Evolutionary conservation across 2,797 vertebrate genomes (phyloP).

Genomic region (Tachyglossus aculeatus): DNA sequence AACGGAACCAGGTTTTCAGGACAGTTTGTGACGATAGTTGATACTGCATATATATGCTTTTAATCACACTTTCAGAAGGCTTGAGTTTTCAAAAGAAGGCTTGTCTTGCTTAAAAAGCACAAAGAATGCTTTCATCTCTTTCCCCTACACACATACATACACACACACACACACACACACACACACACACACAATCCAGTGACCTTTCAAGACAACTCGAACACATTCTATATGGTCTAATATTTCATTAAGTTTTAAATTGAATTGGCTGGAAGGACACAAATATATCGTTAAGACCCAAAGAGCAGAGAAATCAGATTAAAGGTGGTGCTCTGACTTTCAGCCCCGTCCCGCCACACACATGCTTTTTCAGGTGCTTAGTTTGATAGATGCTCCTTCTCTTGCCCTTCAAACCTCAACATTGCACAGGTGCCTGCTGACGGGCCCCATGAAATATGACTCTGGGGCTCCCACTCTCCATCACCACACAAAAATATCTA

Average conservation of each 20-base stretch:
- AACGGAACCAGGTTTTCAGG: no score
- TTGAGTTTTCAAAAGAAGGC: no score
- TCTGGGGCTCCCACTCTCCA: conserved; percentile 1
- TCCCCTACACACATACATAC: no score
- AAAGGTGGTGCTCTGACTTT: not conserved
- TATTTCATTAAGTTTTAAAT: rapidly evolving
- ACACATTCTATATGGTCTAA: no score
- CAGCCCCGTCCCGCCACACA: not conserved
- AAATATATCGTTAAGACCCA: rapidly evolving
- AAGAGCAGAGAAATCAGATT: not conserved
- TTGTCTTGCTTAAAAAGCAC: no score
- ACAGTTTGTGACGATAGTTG: no score
- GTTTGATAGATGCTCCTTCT: not conserved
- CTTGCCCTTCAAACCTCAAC: not conserved
- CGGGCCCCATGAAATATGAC: conserved; percentile 19
- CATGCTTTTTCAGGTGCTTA: not conserved
- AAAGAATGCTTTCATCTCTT: no score
- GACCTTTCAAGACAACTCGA: no score
- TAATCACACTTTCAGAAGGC: no score
- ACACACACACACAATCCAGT: not conserved
- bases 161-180: rapidly evolving
- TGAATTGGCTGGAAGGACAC: not conserved
- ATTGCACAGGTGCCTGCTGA: rapidly evolving
- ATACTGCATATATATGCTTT: no score
- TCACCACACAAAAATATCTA: not conserved